phyloP scores from a whole-genome alignment of 2,888 invertebrate species.

The Dascillus cervinus region DNA sequence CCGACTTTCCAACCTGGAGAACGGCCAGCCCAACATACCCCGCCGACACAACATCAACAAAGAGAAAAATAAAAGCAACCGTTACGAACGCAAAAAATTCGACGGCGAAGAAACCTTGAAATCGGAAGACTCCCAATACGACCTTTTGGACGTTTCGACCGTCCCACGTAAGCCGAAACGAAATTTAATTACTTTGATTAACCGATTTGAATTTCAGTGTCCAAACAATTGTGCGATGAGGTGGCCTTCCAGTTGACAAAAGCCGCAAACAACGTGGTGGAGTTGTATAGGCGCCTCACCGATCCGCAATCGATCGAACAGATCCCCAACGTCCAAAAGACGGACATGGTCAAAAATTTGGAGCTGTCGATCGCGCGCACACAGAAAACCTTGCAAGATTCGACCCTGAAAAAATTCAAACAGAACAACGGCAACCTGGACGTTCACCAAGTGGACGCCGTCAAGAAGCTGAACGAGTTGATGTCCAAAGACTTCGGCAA shows the following conservation, averaged over 20 bases:
- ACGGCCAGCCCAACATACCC: slow-evolving; percentile 5
- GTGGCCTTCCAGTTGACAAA: slow-evolving; percentile 55
- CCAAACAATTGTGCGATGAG: slow-evolving; percentile 54
- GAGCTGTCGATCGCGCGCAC: slow-evolving; percentile 53
- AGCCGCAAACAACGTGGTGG: slow-evolving; percentile 63
- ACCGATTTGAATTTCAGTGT: slow-evolving; percentile 42
- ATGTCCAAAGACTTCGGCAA: slow-evolving; percentile 35
- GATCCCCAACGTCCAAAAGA: slow-evolving; percentile 31
- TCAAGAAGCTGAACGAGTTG: slow-evolving; percentile 45
- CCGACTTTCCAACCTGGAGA: slow-evolving; percentile 17
- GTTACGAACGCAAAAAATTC: slow-evolving; percentile 12
- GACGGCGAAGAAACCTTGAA: slow-evolving; percentile 17
- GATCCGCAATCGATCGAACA: slow-evolving; percentile 20
- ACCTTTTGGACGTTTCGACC: slow-evolving; percentile 43
- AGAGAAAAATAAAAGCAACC: slow-evolving; percentile 5
- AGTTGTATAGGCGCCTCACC: slow-evolving; percentile 58
- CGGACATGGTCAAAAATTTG: slow-evolving; percentile 47
- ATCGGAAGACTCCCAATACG: slow-evolving; percentile 16
- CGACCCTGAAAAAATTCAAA: slow-evolving; percentile 36
- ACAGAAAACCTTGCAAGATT: slow-evolving; percentile 49
- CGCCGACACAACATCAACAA: slow-evolving; percentile 8
- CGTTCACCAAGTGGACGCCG: slow-evolving; percentile 45
- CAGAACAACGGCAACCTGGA: slow-evolving; percentile 36
- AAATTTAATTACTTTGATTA: slow-evolving; percentile 1
- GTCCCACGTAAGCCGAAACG: slow-evolving; percentile 43